phyloP scores from a whole-genome alignment of 1,140 invertebrate genomes.

The Proctacanthus coquilletti region DNA sequence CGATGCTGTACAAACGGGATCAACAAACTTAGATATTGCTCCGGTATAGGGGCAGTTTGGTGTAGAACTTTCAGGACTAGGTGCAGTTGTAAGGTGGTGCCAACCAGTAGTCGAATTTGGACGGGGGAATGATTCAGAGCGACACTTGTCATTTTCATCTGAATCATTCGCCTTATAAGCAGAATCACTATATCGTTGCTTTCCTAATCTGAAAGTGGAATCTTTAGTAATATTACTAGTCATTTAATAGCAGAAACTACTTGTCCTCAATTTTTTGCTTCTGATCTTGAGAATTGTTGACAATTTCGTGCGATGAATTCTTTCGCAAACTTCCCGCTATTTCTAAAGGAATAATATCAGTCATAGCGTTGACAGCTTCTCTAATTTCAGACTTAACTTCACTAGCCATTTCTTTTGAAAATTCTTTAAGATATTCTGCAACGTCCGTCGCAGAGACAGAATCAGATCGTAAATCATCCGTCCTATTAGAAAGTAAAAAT shows the following conservation, averaged over 20 bases:
- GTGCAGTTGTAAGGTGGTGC: slow-evolving; percentile 28
- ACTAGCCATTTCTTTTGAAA: slow-evolving; percentile 59
- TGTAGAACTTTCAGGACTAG: slow-evolving; percentile 27
- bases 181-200: too few species aligned
- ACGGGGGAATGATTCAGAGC: slow-evolving; percentile 24
- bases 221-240: too few species aligned
- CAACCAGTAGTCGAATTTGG: slow-evolving; percentile 23
- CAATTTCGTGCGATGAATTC: too few species aligned
- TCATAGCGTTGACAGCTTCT: slow-evolving; percentile 52
- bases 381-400: slow-evolving; percentile 62
- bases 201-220: too few species aligned
- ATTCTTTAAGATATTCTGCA: slow-evolving; percentile 56
- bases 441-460: slow-evolving; percentile 55
- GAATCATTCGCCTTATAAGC: too few species aligned
- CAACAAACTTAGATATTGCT: slow-evolving; percentile 45
- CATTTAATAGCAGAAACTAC: too few species aligned
- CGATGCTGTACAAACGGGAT: slow-evolving; percentile 23
- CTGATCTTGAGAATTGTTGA: too few species aligned
- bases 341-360: too few species aligned
- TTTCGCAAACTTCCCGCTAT: too few species aligned
- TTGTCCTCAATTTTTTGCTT: too few species aligned
- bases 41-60: slow-evolving; percentile 41
- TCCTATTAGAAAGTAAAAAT: neutral
- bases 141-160: too few species aligned
- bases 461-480: slow-evolving; percentile 33